Conservation (phyloP, 1,140 invertebrate species). For the Parasteatoda tepidariorum region DNA sequence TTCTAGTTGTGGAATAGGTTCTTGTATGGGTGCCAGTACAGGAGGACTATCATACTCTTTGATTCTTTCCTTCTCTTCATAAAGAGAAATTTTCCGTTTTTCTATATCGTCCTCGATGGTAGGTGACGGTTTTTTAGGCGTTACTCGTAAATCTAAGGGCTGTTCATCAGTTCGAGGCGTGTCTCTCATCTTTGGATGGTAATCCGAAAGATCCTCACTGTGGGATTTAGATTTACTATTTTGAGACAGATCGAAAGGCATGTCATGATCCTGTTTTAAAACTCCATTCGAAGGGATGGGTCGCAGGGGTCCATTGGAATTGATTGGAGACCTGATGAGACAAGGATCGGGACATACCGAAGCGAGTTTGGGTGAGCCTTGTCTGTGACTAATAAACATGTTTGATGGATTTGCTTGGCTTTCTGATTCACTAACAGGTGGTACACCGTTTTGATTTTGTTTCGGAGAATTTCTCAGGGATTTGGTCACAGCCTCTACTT, state of each 20-base stretch:
- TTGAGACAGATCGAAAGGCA: conserved; percentile 55
- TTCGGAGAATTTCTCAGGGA: conserved; percentile 1
- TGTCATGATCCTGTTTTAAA: conserved; percentile 32
- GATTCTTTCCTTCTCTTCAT: conserved; percentile 22
- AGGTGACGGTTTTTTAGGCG: conserved; percentile 34
- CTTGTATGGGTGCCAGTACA: conserved; percentile 39
- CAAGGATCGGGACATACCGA: conserved; percentile 63
- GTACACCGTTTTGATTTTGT: neutral
- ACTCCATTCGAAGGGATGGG: conserved; percentile 20
- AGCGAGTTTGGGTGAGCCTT: conserved; percentile 64
- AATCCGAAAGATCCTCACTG: conserved; percentile 53
- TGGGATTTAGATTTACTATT: conserved; percentile 51
- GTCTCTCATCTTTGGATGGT: conserved; percentile 40
- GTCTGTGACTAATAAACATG: conserved; percentile 56
- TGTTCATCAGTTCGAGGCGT: conserved; percentile 71
- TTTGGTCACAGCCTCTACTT: conserved; percentile 34
- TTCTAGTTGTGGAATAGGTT: conserved; percentile 28
- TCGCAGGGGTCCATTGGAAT: conserved; percentile 39
- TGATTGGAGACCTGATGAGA: conserved; percentile 18
- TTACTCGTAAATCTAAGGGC: conserved; percentile 76
- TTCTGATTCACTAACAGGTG: neutral
- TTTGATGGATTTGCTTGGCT: neutral
- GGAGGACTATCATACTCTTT: conserved; percentile 49
- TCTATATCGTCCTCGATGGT: conserved; percentile 15
- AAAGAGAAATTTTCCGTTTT: conserved; percentile 22